These are phyloP conservation scores for Ochotona princeps DNA, from an alignment of 2,113 vertebrate species.

Conservation along the genomic window DNA sequence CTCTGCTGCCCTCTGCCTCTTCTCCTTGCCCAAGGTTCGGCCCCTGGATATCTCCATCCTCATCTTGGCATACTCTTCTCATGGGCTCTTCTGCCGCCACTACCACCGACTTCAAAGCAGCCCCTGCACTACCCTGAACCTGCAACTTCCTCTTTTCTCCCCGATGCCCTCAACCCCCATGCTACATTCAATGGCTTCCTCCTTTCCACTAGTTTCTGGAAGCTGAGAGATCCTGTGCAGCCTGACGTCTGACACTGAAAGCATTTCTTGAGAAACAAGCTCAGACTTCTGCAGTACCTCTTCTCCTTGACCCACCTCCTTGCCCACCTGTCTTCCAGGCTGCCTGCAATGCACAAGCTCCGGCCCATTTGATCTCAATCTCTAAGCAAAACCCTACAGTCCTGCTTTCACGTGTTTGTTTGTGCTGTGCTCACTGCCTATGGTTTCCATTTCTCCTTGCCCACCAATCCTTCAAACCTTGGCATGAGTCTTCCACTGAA, in stretches of 20 bases:
- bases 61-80: background rate
- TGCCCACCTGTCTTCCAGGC: no score
- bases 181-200: background rate
- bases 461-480: background rate
- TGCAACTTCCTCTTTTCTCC: fast-evolving
- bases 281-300: background rate
- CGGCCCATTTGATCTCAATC: fast-evolving
- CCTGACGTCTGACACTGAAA: background rate
- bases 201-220: background rate
- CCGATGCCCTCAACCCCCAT: background rate
- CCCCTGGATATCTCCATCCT: background rate
- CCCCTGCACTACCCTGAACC: background rate
- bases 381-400: background rate
- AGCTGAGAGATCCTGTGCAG: background rate
- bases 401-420: background rate
- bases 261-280: background rate
- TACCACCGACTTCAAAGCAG: fast-evolving
- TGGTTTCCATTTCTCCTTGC: background rate
- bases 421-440: background rate
- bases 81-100: fast-evolving
- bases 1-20: background rate
- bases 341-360: fast-evolving
- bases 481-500: background rate
- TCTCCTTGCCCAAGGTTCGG: background rate
- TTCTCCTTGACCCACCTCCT: no score